Evolutionary conservation across 2,888 invertebrate genomes (phyloP).

Genomic region (Pinctada fucata): DNA sequence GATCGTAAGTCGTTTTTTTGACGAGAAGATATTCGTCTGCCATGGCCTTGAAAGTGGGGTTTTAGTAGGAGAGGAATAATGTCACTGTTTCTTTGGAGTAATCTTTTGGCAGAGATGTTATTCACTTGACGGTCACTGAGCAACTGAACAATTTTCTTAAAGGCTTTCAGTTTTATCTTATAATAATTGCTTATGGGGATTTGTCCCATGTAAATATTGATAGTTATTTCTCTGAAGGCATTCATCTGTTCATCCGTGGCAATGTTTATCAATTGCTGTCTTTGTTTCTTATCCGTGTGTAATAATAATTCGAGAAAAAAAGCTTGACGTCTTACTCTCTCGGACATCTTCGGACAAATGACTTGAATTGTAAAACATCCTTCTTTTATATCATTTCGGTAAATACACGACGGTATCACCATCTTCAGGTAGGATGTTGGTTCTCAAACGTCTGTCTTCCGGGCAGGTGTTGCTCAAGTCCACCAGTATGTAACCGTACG

Average conservation of each 20-base stretch:
- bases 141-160: constrained; percentile 13
- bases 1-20: neutral
- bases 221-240: constrained; percentile 10
- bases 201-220: constrained; percentile 15
- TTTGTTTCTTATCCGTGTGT: neutral
- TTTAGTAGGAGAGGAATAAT: constrained; percentile 14
- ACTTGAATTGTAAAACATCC: neutral
- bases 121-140: too few relatives aligned
- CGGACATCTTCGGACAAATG: constrained; percentile 9
- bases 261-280: too few relatives aligned
- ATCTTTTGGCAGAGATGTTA: neutral
- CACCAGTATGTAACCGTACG: too few relatives aligned
- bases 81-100: constrained; percentile 2
- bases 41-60: constrained; percentile 17
- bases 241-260: too few relatives aligned
- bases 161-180: neutral
- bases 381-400: constrained; percentile 16
- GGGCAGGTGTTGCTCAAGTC: too few relatives aligned
- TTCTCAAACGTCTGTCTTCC: neutral
- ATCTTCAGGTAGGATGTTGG: constrained; percentile 18
- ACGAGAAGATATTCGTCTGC: constrained; percentile 21
- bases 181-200: neutral
- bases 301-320: constrained; percentile 14
- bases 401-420: constrained; percentile 17
- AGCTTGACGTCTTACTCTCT: constrained; percentile 7